Evolutionary conservation across 1,140 invertebrate species (phyloP).

Genomic region (Heliconius melpomene): DNA sequence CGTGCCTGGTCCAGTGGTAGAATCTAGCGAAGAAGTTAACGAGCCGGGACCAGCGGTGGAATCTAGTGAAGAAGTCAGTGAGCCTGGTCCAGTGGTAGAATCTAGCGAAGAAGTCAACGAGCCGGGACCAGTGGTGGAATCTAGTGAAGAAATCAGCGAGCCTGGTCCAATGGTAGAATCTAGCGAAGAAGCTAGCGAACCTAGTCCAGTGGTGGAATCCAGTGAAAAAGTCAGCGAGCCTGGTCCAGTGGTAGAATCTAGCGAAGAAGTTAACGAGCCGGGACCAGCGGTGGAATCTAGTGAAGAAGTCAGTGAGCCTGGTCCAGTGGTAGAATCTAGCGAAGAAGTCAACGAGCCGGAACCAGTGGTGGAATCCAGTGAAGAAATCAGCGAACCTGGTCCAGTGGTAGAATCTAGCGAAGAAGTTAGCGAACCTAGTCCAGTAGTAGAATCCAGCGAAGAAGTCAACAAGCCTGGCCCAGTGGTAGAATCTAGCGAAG

Average conservation of each 20-base stretch:
- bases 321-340: not conserved
- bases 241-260: not conserved
- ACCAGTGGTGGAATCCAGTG: not conserved
- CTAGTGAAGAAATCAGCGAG: not conserved
- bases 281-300: not conserved
- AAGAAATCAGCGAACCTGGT: not conserved
- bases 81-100: not conserved
- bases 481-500: not conserved
- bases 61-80: not conserved
- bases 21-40: not conserved
- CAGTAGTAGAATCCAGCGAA: not conserved
- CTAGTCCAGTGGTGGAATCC: not conserved
- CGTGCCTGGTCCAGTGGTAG: not conserved
- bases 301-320: not conserved
- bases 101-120: not conserved
- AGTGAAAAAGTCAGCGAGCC: not conserved
- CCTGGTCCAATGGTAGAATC: not conserved
- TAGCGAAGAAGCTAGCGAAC: not conserved
- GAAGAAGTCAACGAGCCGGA: not conserved
- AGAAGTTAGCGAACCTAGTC: not conserved
- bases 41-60: not conserved
- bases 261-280: not conserved
- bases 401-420: not conserved
- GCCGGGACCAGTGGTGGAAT: not conserved
- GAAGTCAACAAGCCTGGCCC: not conserved